A percentile compares a stretch with the other conserved stretches of the same genome.
Conservation (phyloP, 2,797 vertebrate genomes). For the Sebastes kiyomatsui region DNA sequence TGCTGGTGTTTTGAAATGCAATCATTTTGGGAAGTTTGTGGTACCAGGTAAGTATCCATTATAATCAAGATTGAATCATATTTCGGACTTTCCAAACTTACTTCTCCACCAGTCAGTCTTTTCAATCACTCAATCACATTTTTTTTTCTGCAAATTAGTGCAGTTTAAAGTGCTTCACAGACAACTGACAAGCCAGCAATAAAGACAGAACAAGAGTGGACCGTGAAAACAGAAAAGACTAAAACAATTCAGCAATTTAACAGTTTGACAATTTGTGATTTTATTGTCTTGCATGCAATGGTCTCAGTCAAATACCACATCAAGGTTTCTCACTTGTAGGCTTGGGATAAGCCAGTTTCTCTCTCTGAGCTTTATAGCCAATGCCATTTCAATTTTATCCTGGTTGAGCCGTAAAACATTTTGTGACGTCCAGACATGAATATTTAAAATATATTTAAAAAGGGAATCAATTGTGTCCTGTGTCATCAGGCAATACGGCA, state of each 20-base stretch:
- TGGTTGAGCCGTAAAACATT: background rate
- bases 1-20: slow-evolving; percentile 45
- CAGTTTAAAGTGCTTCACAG: background rate
- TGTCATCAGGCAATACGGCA: background rate
- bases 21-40: slow-evolving; percentile 29
- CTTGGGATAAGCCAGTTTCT: background rate
- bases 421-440: background rate
- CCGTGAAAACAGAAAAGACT: background rate
- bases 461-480: background rate
- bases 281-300: no score
- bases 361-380: background rate
- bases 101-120: background rate
- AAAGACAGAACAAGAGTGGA: background rate
- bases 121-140: background rate
- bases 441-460: background rate
- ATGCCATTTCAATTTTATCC: background rate
- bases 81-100: background rate
- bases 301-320: background rate
- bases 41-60: slow-evolving; percentile 5
- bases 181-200: background rate
- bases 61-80: slow-evolving; percentile 23
- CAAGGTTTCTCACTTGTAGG: background rate
- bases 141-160: background rate
- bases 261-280: background rate
- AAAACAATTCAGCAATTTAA: background rate